Evolutionary conservation across 2,888 invertebrate genomes (phyloP).

Genomic region (Torymus tubicola): DNA sequence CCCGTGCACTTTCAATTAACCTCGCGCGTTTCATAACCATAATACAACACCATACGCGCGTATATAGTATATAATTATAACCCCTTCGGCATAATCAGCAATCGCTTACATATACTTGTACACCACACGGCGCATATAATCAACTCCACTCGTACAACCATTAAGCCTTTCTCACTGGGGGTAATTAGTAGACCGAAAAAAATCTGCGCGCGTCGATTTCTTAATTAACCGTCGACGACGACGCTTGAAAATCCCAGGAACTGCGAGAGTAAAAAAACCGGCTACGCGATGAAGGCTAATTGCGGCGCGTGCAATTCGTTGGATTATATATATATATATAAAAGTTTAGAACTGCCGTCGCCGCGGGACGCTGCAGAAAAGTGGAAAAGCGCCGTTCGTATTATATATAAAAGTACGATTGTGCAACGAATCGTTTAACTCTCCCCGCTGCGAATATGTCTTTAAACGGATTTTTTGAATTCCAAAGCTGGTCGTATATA

Average conservation of each 20-base stretch:
- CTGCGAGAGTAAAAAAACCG: neutral
- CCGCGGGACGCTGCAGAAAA: too few species aligned
- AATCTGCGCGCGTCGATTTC: conserved; percentile 26
- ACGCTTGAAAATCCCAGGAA: neutral
- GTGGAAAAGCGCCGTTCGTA: too few species aligned
- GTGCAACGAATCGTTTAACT: too few species aligned
- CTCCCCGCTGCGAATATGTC: too few species aligned
- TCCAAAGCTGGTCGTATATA: too few species aligned
- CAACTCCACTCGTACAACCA: conserved; percentile 1
- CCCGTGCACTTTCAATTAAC: conserved; percentile 17
- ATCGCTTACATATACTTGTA: neutral
- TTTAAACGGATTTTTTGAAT: too few species aligned
- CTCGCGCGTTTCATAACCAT: conserved; percentile 27
- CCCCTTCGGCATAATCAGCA: conserved; percentile 2
- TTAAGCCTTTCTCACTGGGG: conserved; percentile 7
- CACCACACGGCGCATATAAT: conserved; percentile 25
- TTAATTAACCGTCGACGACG: conserved; percentile 23
- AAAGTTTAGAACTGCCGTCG: too few species aligned
- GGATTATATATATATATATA: too few species aligned
- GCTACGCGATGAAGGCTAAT: neutral
- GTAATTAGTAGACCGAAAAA: neutral
- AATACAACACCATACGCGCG: neutral
- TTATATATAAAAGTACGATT: too few species aligned
- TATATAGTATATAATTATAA: conserved; percentile 13
- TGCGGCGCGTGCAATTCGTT: too few species aligned